Evolutionary conservation across 2,113 vertebrate species (phyloP), one percentile per base, ranked within the genome.

Genomic region (Odontesthes bonariensis): DNA sequence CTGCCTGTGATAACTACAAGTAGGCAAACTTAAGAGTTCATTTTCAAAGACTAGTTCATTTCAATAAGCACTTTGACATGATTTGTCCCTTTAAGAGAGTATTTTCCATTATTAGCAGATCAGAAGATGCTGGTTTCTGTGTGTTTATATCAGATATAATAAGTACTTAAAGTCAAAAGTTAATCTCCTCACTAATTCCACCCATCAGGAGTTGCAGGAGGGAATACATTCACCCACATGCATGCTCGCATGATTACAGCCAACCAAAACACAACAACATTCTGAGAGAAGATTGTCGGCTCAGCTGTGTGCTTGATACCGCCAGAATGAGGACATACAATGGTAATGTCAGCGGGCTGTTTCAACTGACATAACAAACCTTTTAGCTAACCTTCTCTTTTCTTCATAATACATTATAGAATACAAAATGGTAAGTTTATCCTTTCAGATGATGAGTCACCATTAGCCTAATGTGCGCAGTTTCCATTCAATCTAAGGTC

Each of bases 151-250:
- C 27, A 59, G 23, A 79, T 68, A 52, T 60, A 84, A 84, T 84
- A 64, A 77, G 69, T 76, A 54, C 62, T 56, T 27, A 32, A 49
- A 65, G 72, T 74, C 81, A 86, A 84, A 83, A 79, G 61, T 69
- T 87, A 87, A 84, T 85, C 88, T 85, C 51, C 52, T 40, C 54
- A 69, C 61, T 84, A 82, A 86, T 86, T 86, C 80, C 49, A n/a
- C 60, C 73, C 70, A 49, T 81, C 56, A 47, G 14, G n/a, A 27
- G 54, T 19, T 22, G 62, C 47, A 71, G 52, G 47, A 73, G 27
- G 68, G 17, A 69, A 69, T 77, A 40, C 22, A 69, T 68, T 78
- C 5, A 31, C 6, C 44, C 23, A 40, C 35, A 46, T 22, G 59
- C 27, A 14, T 31, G 38, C 8, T 35, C 19, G 44, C 6, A 19